Evolutionary conservation across 1,140 invertebrate genomes (phyloP).

Genomic region (Gryllus bimaculatus): DNA sequence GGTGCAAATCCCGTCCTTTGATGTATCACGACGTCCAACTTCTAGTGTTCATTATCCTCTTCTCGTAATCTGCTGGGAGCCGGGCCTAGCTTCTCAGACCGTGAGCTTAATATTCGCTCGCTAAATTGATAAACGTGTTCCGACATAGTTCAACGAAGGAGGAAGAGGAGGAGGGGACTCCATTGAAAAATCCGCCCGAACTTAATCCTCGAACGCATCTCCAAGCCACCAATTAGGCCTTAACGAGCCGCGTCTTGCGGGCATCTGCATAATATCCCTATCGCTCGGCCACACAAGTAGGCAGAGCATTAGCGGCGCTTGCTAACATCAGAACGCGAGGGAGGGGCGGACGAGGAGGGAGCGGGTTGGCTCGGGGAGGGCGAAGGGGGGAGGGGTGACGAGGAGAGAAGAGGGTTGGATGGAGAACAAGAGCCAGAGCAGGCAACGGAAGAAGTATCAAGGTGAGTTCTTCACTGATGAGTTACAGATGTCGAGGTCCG

Average conservation of each 20-base stretch:
- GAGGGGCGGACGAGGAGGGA: too few species aligned
- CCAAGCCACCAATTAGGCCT: not conserved
- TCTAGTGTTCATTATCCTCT: not conserved
- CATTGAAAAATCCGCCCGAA: not conserved
- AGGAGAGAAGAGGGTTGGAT: too few species aligned
- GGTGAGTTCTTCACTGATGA: too few species aligned
- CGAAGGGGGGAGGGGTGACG: too few species aligned
- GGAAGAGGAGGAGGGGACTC: not conserved
- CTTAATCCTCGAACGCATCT: not conserved
- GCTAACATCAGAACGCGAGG: too few species aligned
- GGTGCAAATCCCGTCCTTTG: not conserved
- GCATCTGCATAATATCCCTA: conserved; percentile 4
- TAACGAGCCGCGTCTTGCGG: not conserved
- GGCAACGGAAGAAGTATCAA: too few species aligned
- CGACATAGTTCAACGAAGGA: not conserved
- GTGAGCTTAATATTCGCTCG: not conserved
- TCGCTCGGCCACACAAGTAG: not conserved
- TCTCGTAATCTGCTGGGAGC: not conserved
- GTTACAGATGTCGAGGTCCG: too few species aligned
- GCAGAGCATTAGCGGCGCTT: too few species aligned
- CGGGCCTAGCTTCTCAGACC: not conserved
- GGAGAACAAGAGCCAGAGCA: too few species aligned
- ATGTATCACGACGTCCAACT: not conserved
- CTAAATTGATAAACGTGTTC: conserved; percentile 5
- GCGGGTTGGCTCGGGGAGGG: too few species aligned